A percentile compares a stretch with the other conserved stretches of the same genome.
Conservation (phyloP, 2,797 vertebrate genomes). For the Chlorospingus flavigularis region DNA sequence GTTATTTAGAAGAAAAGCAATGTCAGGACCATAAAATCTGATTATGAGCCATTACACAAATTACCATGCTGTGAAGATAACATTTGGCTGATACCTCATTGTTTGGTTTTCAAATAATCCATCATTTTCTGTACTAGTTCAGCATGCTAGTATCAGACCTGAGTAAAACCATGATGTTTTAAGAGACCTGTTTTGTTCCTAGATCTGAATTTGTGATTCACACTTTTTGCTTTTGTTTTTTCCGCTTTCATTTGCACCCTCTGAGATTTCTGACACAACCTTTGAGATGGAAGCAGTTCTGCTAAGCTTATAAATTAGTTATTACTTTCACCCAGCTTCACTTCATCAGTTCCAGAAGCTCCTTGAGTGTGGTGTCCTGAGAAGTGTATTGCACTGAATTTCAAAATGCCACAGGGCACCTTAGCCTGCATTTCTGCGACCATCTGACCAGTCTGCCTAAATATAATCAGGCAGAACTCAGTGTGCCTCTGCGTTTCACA, state of each 20-base stretch:
- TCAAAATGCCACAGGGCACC: neutral
- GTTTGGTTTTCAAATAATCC: neutral
- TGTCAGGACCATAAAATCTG: neutral
- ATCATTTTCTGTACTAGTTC: neutral
- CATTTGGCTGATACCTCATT: neutral
- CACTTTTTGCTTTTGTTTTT: neutral
- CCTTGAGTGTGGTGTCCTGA: neutral
- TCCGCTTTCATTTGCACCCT: neutral
- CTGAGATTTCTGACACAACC: neutral
- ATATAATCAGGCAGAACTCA: neutral
- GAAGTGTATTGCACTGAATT: neutral
- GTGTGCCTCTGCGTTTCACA: neutral
- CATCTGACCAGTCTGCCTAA: neutral
- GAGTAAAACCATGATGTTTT: neutral
- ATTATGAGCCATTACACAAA: neutral
- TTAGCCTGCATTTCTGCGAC: neutral
- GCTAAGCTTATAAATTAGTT: neutral
- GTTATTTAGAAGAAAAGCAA: neutral
- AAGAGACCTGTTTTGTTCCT: neutral
- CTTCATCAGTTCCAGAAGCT: neutral
- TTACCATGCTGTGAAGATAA: neutral
- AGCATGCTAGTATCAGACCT: neutral
- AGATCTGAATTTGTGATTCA: neutral
- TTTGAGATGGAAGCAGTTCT: neutral
- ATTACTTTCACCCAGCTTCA: neutral